Evolutionary conservation across 2,113 vertebrate species (phyloP).

Genomic region (Equus przewalskii): DNA sequence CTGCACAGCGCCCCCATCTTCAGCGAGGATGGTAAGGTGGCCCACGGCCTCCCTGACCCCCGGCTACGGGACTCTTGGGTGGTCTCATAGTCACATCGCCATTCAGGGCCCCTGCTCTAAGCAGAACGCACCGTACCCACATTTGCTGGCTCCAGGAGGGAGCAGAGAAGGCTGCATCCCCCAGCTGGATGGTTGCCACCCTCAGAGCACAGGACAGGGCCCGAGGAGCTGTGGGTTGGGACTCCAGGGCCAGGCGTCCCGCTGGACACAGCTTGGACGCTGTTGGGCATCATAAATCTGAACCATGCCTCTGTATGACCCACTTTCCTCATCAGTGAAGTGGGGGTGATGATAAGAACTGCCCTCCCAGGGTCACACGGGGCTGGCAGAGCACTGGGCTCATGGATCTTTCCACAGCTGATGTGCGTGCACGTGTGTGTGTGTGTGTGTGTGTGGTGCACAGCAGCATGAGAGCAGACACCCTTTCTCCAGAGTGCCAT

Average conservation of each 20-base stretch:
- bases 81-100: background rate
- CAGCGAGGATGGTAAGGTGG: constrained; percentile 90
- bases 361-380: background rate
- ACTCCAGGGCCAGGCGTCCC: background rate
- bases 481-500: background rate
- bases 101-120: background rate
- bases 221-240: background rate
- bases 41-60: background rate
- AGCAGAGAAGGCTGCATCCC: background rate
- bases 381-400: background rate
- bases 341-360: background rate
- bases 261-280: background rate
- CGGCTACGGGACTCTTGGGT: background rate
- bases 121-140: fast-evolving
- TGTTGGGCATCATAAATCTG: background rate
- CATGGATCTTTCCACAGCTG: background rate
- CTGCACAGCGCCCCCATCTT: constrained; percentile 90
- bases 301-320: background rate
- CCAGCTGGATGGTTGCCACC: background rate
- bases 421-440: fast-evolving
- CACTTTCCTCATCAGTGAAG: background rate
- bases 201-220: background rate
- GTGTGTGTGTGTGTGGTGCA: background rate
- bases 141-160: background rate
- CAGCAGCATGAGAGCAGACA: background rate